phyloP scores from a whole-genome alignment of 2,113 vertebrate species.

The Typhlomys cinereus region DNA sequence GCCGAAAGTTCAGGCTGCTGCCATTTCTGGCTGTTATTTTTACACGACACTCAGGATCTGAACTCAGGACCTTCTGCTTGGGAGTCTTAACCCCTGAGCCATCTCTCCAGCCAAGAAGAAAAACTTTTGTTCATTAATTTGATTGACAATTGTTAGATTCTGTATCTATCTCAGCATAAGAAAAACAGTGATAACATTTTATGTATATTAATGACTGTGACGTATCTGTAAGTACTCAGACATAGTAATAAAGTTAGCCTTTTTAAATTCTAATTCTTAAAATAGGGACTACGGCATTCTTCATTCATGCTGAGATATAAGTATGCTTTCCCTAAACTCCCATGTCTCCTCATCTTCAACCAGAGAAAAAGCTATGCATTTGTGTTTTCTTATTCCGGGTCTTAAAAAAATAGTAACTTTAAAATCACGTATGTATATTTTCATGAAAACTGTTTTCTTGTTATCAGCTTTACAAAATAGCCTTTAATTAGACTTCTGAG shows the following conservation, averaged over 20 bases:
- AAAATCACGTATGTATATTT: background rate
- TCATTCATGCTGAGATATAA: background rate
- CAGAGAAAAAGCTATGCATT: background rate
- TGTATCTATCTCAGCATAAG: background rate
- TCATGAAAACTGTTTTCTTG: background rate
- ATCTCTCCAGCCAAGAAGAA: no score
- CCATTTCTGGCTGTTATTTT: no score
- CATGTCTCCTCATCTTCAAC: background rate
- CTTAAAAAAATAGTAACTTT: background rate
- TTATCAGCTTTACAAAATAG: background rate
- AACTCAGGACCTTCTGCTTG: no score
- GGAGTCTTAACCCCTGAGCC: no score
- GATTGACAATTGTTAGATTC: background rate
- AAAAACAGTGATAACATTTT: background rate
- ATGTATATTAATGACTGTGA: background rate
- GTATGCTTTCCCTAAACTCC: background rate
- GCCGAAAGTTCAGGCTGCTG: no score
- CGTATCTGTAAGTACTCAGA: background rate
- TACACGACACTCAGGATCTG: no score
- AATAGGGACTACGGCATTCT: background rate
- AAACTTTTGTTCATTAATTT: background rate
- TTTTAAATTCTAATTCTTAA: conserved; percentile 10
- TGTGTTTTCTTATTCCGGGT: background rate
- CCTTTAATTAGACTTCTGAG: background rate
- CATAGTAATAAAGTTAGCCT: background rate